Percentiles rank a stretch among this genome's conserved stretches.
These are phyloP conservation scores for Steinernema hermaphroditum DNA, from an alignment of 2,888 invertebrate species.

Conservation along the genomic window DNA sequence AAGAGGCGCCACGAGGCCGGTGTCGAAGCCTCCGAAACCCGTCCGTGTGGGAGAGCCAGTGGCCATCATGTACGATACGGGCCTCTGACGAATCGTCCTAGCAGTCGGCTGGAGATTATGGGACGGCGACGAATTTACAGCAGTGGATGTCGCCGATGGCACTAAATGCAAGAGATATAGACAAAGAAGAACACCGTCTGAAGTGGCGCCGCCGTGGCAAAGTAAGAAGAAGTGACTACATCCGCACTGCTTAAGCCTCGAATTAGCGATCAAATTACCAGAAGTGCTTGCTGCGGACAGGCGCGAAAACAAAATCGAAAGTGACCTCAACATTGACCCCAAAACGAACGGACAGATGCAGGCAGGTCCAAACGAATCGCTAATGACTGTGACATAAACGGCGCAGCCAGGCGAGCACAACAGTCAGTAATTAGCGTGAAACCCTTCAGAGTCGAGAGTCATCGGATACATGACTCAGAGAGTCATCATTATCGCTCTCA, in stretches of 20 bases:
- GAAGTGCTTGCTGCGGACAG: neutral
- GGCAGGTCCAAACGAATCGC: conserved; percentile 6
- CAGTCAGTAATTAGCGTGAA: conserved; percentile 20
- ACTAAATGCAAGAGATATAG: conserved; percentile 25
- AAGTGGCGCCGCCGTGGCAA: neutral
- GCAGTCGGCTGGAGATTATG: conserved; percentile 17
- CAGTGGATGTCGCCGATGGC: conserved; percentile 14
- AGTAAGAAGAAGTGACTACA: neutral
- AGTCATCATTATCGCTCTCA: neutral
- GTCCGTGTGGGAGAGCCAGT: conserved; percentile 2
- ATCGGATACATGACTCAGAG: neutral
- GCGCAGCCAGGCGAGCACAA: conserved; percentile 14
- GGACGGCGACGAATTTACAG: conserved; percentile 18
- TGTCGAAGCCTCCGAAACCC: neutral
- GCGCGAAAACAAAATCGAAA: neutral
- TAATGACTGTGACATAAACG: conserved; percentile 25
- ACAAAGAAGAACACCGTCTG: neutral
- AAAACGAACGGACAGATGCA: conserved; percentile 26
- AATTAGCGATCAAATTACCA: neutral
- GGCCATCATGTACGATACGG: conserved; percentile 22
- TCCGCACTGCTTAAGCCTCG: neutral
- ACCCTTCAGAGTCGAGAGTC: neutral
- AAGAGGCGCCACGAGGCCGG: neutral
- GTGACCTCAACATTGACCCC: conserved; percentile 9
- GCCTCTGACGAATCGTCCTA: conserved; percentile 4